Conservation (phyloP, 2,797 vertebrate genomes). For the Peromyscus eremicus region DNA sequence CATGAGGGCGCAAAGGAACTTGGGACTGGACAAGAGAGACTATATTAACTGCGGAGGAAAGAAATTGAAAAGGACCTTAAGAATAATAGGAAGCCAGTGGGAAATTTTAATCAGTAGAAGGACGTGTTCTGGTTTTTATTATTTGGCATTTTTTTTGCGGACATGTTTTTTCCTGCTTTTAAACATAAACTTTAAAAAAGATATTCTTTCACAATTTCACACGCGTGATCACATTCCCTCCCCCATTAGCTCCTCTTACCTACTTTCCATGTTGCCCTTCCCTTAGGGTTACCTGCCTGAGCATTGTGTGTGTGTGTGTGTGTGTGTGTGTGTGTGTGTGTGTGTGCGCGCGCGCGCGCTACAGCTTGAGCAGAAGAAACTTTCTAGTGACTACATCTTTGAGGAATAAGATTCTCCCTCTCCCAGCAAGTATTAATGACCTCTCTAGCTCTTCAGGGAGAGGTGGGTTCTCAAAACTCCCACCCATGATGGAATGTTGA, state of each 20-base stretch:
- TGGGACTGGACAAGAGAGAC: neutral
- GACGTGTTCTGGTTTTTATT: slow-evolving; percentile 23
- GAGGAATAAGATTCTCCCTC: neutral
- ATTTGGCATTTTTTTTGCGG: neutral
- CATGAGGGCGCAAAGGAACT: neutral
- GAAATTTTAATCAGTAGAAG: neutral
- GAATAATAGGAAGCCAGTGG: neutral
- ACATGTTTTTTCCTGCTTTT: neutral
- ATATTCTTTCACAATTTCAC: neutral
- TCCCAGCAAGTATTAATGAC: neutral
- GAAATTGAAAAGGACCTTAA: neutral
- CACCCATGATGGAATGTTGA: neutral
- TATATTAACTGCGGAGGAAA: neutral
- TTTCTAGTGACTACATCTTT: neutral
- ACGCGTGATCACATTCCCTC: too few relatives aligned
- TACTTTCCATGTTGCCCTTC: too few relatives aligned
- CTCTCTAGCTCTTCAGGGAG: neutral
- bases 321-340: neutral
- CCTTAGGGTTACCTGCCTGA: too few relatives aligned
- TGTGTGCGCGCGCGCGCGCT: neutral
- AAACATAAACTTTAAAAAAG: neutral
- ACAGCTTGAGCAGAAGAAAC: neutral
- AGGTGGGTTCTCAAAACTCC: neutral
- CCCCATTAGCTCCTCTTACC: neutral
- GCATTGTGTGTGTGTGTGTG: too few relatives aligned